Percentiles rank a stretch among this genome's conserved stretches.
Conservation (phyloP, 2,888 invertebrate genomes). For the Amitus sp. region DNA sequence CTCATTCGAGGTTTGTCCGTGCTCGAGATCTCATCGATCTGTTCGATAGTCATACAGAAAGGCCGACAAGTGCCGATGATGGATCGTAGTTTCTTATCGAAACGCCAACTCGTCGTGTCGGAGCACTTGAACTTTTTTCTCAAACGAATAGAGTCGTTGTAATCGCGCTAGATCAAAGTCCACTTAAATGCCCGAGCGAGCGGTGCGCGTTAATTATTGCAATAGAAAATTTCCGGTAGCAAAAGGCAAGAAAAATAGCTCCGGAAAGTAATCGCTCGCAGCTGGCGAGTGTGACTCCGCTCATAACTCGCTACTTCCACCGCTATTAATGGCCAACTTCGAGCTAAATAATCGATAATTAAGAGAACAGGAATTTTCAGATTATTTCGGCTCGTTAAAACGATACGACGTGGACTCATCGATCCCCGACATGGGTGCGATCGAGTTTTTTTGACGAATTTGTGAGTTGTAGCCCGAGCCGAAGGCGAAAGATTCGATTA, state of each 20-base stretch:
- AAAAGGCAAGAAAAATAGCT: constrained; percentile 6
- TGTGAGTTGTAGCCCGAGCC: too few relatives aligned
- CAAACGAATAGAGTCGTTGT: background rate
- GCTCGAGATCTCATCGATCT: constrained; percentile 15
- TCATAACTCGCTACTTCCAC: constrained; percentile 11
- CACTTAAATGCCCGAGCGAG: background rate
- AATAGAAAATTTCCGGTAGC: constrained; percentile 11
- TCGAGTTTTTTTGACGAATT: too few relatives aligned
- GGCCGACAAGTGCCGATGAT: background rate
- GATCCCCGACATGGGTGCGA: too few relatives aligned
- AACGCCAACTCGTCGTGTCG: background rate
- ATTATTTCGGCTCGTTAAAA: too few relatives aligned
- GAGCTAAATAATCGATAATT: constrained; percentile 10
- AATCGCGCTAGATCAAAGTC: background rate
- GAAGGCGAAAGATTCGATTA: too few relatives aligned
- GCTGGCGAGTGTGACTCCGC: background rate
- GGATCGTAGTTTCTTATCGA: constrained; percentile 1
- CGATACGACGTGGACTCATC: too few relatives aligned
- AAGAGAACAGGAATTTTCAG: constrained; percentile 7
- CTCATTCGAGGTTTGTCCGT: constrained; percentile 16
- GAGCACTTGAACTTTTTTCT: background rate
- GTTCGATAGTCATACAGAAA: constrained; percentile 3
- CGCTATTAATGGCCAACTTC: constrained; percentile 11
- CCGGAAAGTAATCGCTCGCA: background rate
- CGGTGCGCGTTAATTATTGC: constrained; percentile 1